Conservation (phyloP, 2,113 vertebrate genomes). For the Illadopsis cleaveri region DNA sequence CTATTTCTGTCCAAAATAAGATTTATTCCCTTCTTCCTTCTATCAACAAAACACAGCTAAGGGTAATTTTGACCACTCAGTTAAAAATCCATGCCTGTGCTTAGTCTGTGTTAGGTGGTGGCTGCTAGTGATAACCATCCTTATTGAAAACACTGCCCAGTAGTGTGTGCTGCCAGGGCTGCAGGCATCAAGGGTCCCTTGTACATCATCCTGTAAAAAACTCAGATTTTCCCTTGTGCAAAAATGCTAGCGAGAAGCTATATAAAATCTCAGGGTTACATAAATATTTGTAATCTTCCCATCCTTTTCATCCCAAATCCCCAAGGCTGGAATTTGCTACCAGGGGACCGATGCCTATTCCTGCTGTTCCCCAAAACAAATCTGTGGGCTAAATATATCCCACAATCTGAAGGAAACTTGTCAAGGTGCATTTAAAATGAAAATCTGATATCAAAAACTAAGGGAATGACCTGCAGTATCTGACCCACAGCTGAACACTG, state of each 20-base stretch:
- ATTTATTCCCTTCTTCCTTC: not conserved
- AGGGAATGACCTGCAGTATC: not conserved
- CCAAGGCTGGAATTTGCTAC: not conserved
- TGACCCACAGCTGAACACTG: not conserved
- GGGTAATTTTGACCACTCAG: not conserved
- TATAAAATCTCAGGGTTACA: not conserved
- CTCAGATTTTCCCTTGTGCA: not conserved
- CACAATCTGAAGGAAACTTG: not conserved
- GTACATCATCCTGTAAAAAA: not conserved
- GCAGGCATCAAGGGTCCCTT: not conserved
- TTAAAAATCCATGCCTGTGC: not conserved
- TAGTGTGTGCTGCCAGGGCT: rapidly evolving
- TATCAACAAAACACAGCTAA: not conserved
- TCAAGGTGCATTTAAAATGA: not conserved
- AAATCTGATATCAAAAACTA: not conserved
- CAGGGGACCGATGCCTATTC: not conserved
- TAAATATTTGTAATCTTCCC: not conserved
- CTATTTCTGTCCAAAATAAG: not conserved
- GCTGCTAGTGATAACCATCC: not conserved
- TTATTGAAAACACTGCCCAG: not conserved
- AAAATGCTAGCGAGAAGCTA: not conserved
- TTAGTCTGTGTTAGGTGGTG: not conserved
- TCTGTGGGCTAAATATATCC: not conserved
- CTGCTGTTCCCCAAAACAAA: not conserved
- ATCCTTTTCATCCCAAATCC: not conserved